A percentile compares a stretch with the other conserved stretches of the same genome.
Conservation (phyloP, 2,113 vertebrate species). For the Aegotheles bennettii region DNA sequence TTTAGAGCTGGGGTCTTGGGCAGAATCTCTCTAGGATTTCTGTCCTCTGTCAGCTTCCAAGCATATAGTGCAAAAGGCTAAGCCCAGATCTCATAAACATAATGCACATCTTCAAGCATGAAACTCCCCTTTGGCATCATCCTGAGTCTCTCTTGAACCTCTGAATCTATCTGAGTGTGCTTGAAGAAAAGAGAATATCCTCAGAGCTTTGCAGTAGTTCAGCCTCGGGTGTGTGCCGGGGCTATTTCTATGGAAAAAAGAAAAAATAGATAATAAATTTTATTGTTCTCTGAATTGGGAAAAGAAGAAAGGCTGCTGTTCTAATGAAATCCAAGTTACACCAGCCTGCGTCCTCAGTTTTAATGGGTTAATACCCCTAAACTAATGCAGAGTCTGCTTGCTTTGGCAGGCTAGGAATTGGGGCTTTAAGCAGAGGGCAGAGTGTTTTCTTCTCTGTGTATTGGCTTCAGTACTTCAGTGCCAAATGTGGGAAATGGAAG, state of each 20-base stretch:
- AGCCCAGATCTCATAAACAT: background rate
- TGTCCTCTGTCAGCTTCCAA: background rate
- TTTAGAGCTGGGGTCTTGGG: background rate
- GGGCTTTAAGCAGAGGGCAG: background rate
- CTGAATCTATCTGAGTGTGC: background rate
- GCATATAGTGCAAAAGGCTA: background rate
- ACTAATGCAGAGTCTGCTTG: background rate
- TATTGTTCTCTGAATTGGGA: background rate
- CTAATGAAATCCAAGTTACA: background rate
- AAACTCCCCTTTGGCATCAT: background rate
- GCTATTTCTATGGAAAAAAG: background rate
- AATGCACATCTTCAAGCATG: background rate
- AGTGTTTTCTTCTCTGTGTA: background rate
- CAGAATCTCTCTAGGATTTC: background rate
- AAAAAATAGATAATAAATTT: background rate
- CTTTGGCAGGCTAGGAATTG: background rate
- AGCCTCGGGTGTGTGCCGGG: background rate
- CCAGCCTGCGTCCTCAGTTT: background rate
- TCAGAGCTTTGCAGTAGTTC: background rate
- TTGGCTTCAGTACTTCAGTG: background rate
- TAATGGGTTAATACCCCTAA: background rate
- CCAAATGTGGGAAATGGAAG: background rate
- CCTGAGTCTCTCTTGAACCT: background rate
- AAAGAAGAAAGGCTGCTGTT: background rate
- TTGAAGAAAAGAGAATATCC: background rate